Evolutionary conservation across 2,797 vertebrate species (phyloP).

Genomic region (Hoplostethus atlanticus): DNA sequence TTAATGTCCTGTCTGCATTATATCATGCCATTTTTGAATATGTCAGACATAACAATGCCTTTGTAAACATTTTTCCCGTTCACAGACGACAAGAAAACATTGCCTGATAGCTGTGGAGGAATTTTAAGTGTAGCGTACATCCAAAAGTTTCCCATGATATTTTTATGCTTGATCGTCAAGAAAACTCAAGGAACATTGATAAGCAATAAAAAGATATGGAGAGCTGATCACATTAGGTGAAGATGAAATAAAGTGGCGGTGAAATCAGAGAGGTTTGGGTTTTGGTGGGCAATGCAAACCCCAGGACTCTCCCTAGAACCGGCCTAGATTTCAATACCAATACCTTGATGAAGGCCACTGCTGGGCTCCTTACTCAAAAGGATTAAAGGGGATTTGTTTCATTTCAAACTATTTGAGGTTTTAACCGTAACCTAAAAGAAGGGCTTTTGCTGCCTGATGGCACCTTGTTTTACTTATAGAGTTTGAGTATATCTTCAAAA

Average conservation of each 20-base stretch:
- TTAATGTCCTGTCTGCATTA: too few relatives aligned
- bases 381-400: background rate
- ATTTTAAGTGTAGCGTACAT: background rate
- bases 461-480: constrained; percentile 6
- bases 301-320: background rate
- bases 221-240: too few relatives aligned
- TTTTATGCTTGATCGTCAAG: too few relatives aligned
- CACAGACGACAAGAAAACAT: background rate
- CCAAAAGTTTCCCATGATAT: too few relatives aligned
- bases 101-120: too few relatives aligned
- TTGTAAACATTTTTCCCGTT: background rate
- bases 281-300: background rate
- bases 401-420: background rate
- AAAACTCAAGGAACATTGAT: too few relatives aligned
- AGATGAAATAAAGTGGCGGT: too few relatives aligned
- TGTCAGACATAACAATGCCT: background rate
- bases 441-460: background rate
- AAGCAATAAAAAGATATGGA: too few relatives aligned
- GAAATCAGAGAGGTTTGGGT: too few relatives aligned
- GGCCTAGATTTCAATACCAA: background rate
- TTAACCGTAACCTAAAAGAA: background rate
- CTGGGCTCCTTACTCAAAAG: background rate
- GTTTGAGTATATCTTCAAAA: constrained; percentile 5
- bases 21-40: background rate
- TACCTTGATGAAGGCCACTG: too few relatives aligned